phyloP scores from a whole-genome alignment of 1,140 invertebrate species.

The Drosophila pseudoananassae region DNA sequence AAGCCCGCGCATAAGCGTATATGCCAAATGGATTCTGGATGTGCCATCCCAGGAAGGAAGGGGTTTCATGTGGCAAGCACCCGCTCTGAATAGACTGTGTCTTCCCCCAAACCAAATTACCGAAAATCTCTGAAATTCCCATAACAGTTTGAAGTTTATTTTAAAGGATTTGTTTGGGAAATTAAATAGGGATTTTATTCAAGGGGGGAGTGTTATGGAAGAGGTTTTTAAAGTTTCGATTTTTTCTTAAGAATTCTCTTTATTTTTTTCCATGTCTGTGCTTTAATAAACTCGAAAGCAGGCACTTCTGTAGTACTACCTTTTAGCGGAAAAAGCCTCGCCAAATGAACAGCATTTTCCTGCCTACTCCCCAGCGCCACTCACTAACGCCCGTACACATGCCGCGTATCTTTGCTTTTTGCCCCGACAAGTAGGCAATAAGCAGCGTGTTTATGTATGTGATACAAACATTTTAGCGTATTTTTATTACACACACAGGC shows the following conservation, averaged over 20 bases:
- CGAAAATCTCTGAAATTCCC: slow-evolving; percentile 29
- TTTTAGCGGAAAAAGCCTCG: slow-evolving; percentile 45
- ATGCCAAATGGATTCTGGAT: slow-evolving; percentile 62
- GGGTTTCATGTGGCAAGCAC: slow-evolving; percentile 7
- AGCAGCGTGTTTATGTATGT: slow-evolving; percentile 74
- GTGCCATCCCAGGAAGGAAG: not conserved
- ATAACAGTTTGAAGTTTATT: slow-evolving; percentile 23
- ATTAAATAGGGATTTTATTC: not conserved
- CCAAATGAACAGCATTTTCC: slow-evolving; percentile 65
- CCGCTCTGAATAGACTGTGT: not conserved
- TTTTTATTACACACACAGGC: slow-evolving; percentile 73
- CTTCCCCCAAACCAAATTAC: not conserved
- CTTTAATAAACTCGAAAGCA: slow-evolving; percentile 50
- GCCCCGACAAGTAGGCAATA: slow-evolving; percentile 76
- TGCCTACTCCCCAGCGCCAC: slow-evolving; percentile 6
- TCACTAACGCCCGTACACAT: not conserved
- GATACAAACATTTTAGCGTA: slow-evolving; percentile 80
- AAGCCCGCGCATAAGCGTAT: slow-evolving; percentile 68
- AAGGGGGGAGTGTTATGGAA: not conserved
- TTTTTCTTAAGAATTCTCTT: not conserved
- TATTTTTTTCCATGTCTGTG: slow-evolving; percentile 26
- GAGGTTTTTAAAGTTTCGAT: not conserved
- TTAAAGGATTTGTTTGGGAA: not conserved
- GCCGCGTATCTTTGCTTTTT: slow-evolving; percentile 24
- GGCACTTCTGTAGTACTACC: slow-evolving; percentile 37